phyloP scores from a whole-genome alignment of 2,797 vertebrate species.

The Manis pentadactyla region DNA sequence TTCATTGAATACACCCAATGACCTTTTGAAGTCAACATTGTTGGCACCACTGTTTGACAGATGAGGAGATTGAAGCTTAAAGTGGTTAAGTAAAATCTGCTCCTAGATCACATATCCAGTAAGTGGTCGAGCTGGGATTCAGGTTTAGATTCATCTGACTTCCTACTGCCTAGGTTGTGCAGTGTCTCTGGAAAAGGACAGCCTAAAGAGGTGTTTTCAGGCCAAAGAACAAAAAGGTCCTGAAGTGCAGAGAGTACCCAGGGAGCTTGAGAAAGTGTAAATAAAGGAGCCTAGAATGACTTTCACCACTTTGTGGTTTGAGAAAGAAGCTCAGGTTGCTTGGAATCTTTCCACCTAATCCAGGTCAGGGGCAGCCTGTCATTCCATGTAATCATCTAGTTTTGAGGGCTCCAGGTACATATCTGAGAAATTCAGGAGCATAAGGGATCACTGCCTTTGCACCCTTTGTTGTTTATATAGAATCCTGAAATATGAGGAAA shows the following conservation, averaged over 20 bases:
- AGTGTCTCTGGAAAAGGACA: neutral
- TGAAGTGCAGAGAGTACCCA: rapidly evolving
- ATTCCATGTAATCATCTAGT: neutral
- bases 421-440: rapidly evolving
- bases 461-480: neutral
- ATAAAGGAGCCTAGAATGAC: rapidly evolving
- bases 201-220: neutral
- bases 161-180: neutral
- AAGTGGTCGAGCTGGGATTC: neutral
- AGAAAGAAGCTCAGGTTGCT: neutral
- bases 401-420: neutral
- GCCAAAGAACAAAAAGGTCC: neutral
- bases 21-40: neutral
- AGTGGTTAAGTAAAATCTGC: neutral
- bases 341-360: neutral
- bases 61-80: neutral
- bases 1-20: neutral
- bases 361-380: neutral
- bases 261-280: neutral
- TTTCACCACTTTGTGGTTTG: neutral
- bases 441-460: neutral
- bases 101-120: neutral
- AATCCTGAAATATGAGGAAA: neutral
- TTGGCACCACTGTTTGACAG: neutral
- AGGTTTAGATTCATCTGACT: neutral